Evolutionary conservation across 2,888 invertebrate genomes (phyloP).

Genomic region (Thereva nobilitata): DNA sequence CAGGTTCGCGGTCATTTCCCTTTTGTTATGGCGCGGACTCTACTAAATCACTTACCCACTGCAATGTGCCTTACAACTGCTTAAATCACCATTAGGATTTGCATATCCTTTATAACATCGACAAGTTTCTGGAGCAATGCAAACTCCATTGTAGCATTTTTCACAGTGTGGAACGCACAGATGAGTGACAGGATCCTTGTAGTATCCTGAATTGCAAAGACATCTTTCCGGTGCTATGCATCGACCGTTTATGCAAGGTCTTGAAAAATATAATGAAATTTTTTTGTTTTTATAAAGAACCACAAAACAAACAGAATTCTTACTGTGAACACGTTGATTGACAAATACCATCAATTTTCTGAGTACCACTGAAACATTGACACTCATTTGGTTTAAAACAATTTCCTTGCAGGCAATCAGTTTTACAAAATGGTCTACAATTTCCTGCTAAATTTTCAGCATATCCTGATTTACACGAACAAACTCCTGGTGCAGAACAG

Average conservation of each 20-base stretch:
- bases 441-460: constrained; percentile 3
- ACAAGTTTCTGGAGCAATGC: constrained; percentile 25
- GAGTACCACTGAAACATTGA: constrained; percentile 58
- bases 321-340: constrained; percentile 43
- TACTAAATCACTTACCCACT: not conserved
- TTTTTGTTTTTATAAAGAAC: not conserved
- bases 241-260: constrained; percentile 11
- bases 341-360: constrained; percentile 39
- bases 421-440: constrained; percentile 42
- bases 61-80: constrained; percentile 4
- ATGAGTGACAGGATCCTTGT: too few species aligned
- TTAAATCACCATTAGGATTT: not conserved
- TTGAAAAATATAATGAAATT: not conserved
- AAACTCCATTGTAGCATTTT: constrained; percentile 32
- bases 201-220: too few species aligned
- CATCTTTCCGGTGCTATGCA: not conserved
- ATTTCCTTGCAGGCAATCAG: constrained; percentile 44
- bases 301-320: not conserved
- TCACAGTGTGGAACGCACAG: not conserved
- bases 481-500: constrained; percentile 49
- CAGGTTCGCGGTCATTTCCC: too few species aligned
- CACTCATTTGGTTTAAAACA: constrained; percentile 63
- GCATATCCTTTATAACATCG: constrained; percentile 57
- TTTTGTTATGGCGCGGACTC: not conserved
- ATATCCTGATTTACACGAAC: constrained; percentile 46